These are phyloP conservation scores for Tipula vernalis DNA, from an alignment of 2,888 invertebrate species.

Conservation along the genomic window DNA sequence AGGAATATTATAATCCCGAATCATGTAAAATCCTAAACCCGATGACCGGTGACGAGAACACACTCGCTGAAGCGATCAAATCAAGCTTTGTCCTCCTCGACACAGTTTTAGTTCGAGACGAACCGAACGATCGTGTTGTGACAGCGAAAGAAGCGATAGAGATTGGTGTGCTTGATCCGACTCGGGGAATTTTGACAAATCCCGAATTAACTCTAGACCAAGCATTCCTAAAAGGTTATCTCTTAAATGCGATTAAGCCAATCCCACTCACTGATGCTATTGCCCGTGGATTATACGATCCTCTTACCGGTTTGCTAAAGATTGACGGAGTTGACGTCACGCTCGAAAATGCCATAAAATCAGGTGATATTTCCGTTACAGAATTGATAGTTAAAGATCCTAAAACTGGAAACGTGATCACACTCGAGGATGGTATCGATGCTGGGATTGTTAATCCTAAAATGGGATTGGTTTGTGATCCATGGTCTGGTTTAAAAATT, in stretches of 20 bases:
- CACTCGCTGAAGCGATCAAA: slow-evolving; percentile 62
- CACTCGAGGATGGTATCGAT: slow-evolving; percentile 65
- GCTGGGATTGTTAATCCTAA: slow-evolving; percentile 65
- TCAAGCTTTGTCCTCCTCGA: slow-evolving; percentile 58
- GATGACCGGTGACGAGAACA: slow-evolving; percentile 56
- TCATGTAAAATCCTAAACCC: slow-evolving; percentile 67
- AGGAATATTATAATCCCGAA: slow-evolving; percentile 63
- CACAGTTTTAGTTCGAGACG: slow-evolving; percentile 60
- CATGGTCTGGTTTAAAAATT: slow-evolving; percentile 56
- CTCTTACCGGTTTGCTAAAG: slow-evolving; percentile 55
- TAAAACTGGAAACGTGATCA: slow-evolving; percentile 63
- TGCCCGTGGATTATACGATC: slow-evolving; percentile 66
- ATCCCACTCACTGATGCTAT: slow-evolving; percentile 74
- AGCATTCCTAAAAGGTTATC: slow-evolving; percentile 68
- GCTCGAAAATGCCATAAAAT: slow-evolving; percentile 58
- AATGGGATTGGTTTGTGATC: slow-evolving; percentile 67
- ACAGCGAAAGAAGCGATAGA: slow-evolving; percentile 57
- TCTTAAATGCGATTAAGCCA: slow-evolving; percentile 65
- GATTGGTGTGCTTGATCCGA: slow-evolving; percentile 54
- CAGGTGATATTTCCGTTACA: slow-evolving; percentile 62
- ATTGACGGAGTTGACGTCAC: slow-evolving; percentile 57
- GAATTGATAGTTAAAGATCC: slow-evolving; percentile 71
- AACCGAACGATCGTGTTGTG: slow-evolving; percentile 50
- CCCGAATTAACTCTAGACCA: slow-evolving; percentile 63
- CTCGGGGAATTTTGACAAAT: slow-evolving; percentile 52